Evolutionary conservation across 2,888 invertebrate genomes (phyloP).

Genomic region (Cephonodes hylas): DNA sequence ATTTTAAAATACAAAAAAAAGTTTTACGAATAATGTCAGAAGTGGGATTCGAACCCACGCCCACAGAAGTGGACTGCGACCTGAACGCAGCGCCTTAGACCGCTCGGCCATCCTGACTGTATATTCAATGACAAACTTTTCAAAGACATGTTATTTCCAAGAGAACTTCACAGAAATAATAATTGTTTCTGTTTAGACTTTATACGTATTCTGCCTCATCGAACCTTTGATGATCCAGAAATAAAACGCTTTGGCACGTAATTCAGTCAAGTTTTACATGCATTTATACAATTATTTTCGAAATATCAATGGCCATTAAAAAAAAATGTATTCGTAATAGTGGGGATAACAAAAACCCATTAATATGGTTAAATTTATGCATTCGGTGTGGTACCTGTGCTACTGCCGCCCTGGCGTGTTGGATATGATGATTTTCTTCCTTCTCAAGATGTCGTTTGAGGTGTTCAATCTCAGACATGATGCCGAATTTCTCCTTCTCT

Average conservation of each 20-base stretch:
- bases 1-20: not conserved
- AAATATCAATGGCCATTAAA: not conserved
- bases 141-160: not conserved
- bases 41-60: not conserved
- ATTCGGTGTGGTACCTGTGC: too few species aligned
- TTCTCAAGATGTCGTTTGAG: slow-evolving; percentile 64
- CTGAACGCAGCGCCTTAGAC: not conserved
- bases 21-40: not conserved
- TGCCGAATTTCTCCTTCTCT: slow-evolving; percentile 64
- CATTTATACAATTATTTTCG: too few species aligned
- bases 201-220: too few species aligned
- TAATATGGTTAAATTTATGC: too few species aligned
- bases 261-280: too few species aligned
- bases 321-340: not conserved
- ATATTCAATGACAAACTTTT: not conserved
- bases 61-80: not conserved
- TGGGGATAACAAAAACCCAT: too few species aligned
- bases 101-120: not conserved
- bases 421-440: slow-evolving; percentile 68
- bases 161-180: not conserved
- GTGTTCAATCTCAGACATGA: slow-evolving; percentile 63
- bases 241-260: too few species aligned
- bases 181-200: not conserved
- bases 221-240: too few species aligned
- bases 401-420: slow-evolving; percentile 66